Evolutionary conservation across 2,888 invertebrate genomes (phyloP), one percentile per base, ranked within the genome.

Genomic region (Hypolimnas misippus): DNA sequence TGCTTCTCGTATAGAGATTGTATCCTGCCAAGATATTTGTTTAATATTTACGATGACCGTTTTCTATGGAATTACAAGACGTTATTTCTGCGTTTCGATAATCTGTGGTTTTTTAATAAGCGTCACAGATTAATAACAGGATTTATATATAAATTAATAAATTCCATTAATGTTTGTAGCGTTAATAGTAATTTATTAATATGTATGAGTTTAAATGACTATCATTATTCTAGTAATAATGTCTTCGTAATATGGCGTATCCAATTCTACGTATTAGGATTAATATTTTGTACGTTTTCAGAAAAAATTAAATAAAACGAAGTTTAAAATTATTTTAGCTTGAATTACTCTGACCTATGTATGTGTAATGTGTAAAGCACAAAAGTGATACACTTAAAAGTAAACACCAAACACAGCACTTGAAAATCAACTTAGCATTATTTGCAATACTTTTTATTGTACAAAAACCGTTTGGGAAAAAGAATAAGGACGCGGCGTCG

Each of bases 341-440:
- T 59, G 67, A 57, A n/a, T n/a, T n/a, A 73, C 70, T 66, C 69
- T 66, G 74, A 71, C 73, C 66, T 76, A 68, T 76, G 72, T 46
- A 19, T 77, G 70, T 64, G 73, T 74, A 74, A 73, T 56, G 67
- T 69, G 67, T 79, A 72, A 52, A 60, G 16, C 62, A 65, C 68
- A 74, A 76, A 76, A 78, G 73, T 69, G 68, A 70, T 79, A 83
- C 81, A 77, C 86, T 83, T 1, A 69, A 65, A 63, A 46, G 72
- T 49, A 62, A 69, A 65, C 76, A 73, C 77, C 80, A 82, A 79
- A 54, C 78, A 77, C 73, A 76, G 76, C 82, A 76, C 78, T 76
- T 66, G 58, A 19, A 62, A 66, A 70, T 78, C 73, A 82, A 77
- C 74, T 73, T 70, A 64, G 62, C 70, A 72, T 70, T 65, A 67